A percentile compares a stretch with the other conserved stretches of the same genome.
phyloP scores from a whole-genome alignment of 1,140 invertebrate species.

The Atta cephalotes region DNA sequence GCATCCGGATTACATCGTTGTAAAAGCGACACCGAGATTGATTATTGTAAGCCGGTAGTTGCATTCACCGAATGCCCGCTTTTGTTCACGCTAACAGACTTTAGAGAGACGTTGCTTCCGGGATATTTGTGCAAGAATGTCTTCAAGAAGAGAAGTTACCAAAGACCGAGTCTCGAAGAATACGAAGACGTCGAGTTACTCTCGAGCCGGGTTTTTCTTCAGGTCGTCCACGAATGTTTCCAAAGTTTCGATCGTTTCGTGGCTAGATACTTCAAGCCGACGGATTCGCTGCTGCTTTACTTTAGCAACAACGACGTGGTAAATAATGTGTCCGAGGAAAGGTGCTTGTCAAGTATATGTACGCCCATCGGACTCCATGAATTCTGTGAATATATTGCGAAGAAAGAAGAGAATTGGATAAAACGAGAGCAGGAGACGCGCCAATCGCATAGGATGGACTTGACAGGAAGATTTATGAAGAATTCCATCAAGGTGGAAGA shows the following conservation, averaged over 20 bases:
- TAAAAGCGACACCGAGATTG: conserved; percentile 60
- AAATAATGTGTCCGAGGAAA: conserved; percentile 79
- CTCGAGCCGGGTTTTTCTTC: conserved; percentile 64
- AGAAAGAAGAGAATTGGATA: conserved; percentile 86
- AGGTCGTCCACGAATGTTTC: conserved; percentile 83
- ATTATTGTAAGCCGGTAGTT: conserved; percentile 43
- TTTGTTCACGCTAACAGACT: conserved; percentile 67
- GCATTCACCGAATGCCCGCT: conserved; percentile 32
- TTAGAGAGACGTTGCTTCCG: conserved; percentile 65
- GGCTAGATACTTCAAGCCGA: conserved; percentile 81
- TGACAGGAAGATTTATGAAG: conserved; percentile 70
- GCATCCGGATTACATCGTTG: neutral
- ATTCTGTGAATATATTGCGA: conserved; percentile 86
- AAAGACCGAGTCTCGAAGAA: conserved; percentile 66
- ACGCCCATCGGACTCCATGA: conserved; percentile 87
- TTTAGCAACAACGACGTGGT: conserved; percentile 83
- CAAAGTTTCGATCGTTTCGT: conserved; percentile 83
- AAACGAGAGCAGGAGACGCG: conserved; percentile 79
- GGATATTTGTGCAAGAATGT: conserved; percentile 62
- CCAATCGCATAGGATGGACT: conserved; percentile 32
- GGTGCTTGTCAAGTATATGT: conserved; percentile 83
- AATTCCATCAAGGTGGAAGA: conserved; percentile 43
- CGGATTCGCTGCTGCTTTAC: conserved; percentile 83
- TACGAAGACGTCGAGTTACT: conserved; percentile 74
- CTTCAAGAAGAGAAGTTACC: neutral